Evolutionary conservation across 2,888 invertebrate genomes (phyloP).

Genomic region (Oscheius sp.): DNA sequence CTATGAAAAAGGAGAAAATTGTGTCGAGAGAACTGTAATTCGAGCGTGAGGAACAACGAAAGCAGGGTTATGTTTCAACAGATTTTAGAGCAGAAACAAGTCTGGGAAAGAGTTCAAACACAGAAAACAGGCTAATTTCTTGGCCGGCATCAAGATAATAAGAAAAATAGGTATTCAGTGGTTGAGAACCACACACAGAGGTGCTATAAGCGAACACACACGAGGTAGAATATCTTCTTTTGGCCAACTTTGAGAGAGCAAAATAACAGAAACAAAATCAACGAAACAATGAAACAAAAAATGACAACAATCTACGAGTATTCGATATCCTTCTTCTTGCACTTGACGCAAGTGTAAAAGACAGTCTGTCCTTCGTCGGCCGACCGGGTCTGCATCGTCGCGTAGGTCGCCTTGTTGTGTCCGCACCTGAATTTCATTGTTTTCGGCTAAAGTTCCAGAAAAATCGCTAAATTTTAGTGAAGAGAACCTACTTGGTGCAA

Average conservation of each 20-base stretch:
- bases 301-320: constrained; percentile 57
- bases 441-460: neutral
- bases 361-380: constrained; percentile 99
- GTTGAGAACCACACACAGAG: neutral
- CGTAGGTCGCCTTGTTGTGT: constrained; percentile 74
- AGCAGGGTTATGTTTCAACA: no score
- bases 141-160: no score
- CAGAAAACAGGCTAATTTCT: no score
- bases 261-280: constrained; percentile 11
- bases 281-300: neutral
- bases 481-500: constrained; percentile 80
- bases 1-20: no score
- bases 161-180: neutral
- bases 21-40: no score
- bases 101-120: no score
- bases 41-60: no score
- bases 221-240: neutral
- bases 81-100: no score
- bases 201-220: neutral
- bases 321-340: constrained; percentile 80
- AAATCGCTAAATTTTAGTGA: neutral
- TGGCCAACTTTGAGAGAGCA: constrained; percentile 4
- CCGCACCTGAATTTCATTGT: constrained; percentile 46
- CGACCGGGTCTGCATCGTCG: constrained; percentile 91
- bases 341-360: constrained; percentile 93